Percentiles rank a stretch among this genome's conserved stretches.
These are phyloP conservation scores for Melanotaenia nigrans DNA, from an alignment of 2,797 vertebrate genomes.

Conservation along the genomic window DNA sequence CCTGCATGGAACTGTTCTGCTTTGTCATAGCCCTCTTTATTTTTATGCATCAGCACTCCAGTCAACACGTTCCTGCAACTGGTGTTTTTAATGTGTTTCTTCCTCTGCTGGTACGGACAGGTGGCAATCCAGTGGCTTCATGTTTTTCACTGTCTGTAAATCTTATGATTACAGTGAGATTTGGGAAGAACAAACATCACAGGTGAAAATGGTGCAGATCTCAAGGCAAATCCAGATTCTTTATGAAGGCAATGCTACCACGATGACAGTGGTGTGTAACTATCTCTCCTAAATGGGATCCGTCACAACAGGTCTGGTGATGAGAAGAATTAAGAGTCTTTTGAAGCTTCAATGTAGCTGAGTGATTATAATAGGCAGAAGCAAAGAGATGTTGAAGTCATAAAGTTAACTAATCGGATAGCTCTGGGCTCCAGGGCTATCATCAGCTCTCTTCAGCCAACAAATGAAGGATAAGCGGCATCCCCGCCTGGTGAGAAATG, in stretches of 20 bases:
- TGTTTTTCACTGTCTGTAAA: neutral
- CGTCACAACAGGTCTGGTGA: slow-evolving; percentile 5
- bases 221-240: neutral
- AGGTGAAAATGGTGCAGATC: neutral
- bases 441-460: slow-evolving; percentile 64
- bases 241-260: slow-evolving; percentile 1
- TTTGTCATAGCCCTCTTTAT: neutral
- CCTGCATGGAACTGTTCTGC: neutral
- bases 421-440: slow-evolving; percentile 39
- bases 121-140: neutral
- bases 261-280: neutral
- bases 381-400: slow-evolving; percentile 44
- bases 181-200: neutral
- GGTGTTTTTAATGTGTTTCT: neutral
- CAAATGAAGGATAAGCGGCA: slow-evolving; percentile 68
- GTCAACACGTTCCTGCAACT: neutral
- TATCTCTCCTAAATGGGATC: slow-evolving; percentile 9
- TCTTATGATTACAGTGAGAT: neutral
- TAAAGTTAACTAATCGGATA: slow-evolving; percentile 61
- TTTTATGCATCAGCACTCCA: neutral
- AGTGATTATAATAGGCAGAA: slow-evolving; percentile 47
- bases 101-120: neutral
- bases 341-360: slow-evolving; percentile 34
- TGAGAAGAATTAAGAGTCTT: slow-evolving; percentile 25
- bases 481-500: slow-evolving; percentile 62